Evolutionary conservation across 1,140 invertebrate species (phyloP), one percentile per base, ranked within the genome.

Genomic region (Coptotermes formosanus): DNA sequence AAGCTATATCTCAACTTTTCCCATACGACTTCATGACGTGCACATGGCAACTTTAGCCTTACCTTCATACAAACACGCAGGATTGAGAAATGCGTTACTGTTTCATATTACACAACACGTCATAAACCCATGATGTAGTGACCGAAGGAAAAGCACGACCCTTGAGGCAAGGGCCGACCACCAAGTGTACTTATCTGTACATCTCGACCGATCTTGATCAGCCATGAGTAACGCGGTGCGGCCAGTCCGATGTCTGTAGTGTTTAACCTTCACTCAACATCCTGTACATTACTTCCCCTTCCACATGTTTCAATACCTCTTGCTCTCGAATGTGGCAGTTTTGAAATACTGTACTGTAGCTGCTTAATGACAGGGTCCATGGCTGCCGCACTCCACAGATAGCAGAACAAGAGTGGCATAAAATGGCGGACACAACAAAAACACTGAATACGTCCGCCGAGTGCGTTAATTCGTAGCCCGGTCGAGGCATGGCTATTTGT

Each of bases 271-370:
- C 64, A 75, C 2, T 30, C 64, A 30, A 3, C 19, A 38, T 82
- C 82, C 82, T 43, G 44, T 12, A 82, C 82, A 82, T 9, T 25
- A 32, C 82, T 82, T 82, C 82, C 44, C 44, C 30, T 82, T 30
- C 82, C 45, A 48, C 9, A 32, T 30, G 38, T 25, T 21, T 30
- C 32, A 21, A 25, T n/a, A 32, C 82, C 14, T 75, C 64, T 25
- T 30, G 64, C n/a, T 75, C 64, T 75, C 64, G 64, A 75, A 75
- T 30, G 64, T 75, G n/a, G 64, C 64, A 30, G 64, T 64, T 64
- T 64, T 64, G 59, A 64, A 64, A 64, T 16, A 64, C 19, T 16
- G 59, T 64, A 64, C 25, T 64, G 59, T 16, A n/a, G 64, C 64
- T 3, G 30, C 25, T 6, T 75, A 75, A 75, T 75, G 64, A 75